Percentiles rank a stretch among this genome's conserved stretches.
Conservation (phyloP, 2,113 vertebrate genomes). For the Cepphus grylle region DNA sequence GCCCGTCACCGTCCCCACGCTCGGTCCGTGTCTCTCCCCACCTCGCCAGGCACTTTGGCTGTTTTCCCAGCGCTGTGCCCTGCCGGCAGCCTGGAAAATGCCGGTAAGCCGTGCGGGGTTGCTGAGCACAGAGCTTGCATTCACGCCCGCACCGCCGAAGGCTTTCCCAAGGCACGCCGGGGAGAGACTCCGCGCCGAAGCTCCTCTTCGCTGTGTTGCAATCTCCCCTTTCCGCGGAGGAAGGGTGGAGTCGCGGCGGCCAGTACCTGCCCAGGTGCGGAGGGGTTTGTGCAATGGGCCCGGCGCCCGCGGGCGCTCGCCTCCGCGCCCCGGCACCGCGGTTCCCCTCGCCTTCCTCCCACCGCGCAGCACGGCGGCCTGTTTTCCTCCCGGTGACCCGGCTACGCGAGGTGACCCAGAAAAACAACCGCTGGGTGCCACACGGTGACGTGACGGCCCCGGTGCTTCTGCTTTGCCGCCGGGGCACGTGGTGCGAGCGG, state of each 20-base stretch:
- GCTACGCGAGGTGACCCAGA: neutral
- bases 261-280: neutral
- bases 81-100: neutral
- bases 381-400: neutral
- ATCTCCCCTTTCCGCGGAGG: neutral
- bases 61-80: neutral
- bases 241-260: neutral
- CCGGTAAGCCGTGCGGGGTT: neutral
- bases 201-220: neutral
- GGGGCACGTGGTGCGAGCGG: rapidly evolving
- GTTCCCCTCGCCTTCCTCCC: neutral
- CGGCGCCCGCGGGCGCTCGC: neutral
- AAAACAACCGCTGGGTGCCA: neutral
- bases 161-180: neutral
- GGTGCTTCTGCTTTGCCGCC: neutral
- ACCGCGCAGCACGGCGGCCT: neutral
- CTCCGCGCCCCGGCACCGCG: neutral
- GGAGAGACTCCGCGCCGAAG: neutral
- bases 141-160: neutral
- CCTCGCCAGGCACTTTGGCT: neutral
- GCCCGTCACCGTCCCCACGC: rapidly evolving
- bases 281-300: neutral
- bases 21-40: neutral
- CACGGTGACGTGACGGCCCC: neutral
- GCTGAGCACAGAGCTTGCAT: neutral